phyloP scores from a whole-genome alignment of 1,140 invertebrate species.

The Drosophila lini region DNA sequence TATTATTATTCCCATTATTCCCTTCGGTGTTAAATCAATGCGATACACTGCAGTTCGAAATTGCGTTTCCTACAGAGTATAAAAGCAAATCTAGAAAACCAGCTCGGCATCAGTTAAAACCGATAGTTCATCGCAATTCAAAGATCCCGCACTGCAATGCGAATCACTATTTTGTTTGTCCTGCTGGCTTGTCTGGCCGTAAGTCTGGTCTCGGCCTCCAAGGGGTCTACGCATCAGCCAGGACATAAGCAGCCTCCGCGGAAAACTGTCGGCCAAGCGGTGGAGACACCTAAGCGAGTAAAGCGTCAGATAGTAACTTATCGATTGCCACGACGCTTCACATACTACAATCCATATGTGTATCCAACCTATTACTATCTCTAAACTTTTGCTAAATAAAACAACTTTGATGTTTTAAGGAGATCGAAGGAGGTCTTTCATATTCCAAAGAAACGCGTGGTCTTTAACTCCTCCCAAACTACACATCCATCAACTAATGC shows the following conservation, averaged over 20 bases:
- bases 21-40: conserved; percentile 13
- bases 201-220: conserved; percentile 12
- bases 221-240: background rate
- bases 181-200: conserved; percentile 30
- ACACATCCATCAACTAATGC: conserved; percentile 43
- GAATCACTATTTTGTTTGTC: conserved; percentile 31
- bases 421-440: background rate
- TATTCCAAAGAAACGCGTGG: background rate
- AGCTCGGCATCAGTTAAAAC: conserved; percentile 42
- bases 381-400: background rate
- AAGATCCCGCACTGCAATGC: conserved; percentile 40
- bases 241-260: conserved; percentile 1
- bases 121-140: conserved; percentile 8
- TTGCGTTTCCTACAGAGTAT: conserved; percentile 18
- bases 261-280: conserved; percentile 10
- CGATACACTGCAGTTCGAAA: conserved; percentile 22
- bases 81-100: conserved; percentile 16
- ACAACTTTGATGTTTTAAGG: background rate
- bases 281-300: conserved; percentile 26
- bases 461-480: conserved; percentile 43
- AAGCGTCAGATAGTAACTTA: conserved; percentile 42
- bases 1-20: conserved; percentile 39
- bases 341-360: background rate
- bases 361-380: background rate
- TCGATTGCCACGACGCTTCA: no score